Evolutionary conservation across 2,113 vertebrate species (phyloP).

Genomic region (Zapus hudsonius): DNA sequence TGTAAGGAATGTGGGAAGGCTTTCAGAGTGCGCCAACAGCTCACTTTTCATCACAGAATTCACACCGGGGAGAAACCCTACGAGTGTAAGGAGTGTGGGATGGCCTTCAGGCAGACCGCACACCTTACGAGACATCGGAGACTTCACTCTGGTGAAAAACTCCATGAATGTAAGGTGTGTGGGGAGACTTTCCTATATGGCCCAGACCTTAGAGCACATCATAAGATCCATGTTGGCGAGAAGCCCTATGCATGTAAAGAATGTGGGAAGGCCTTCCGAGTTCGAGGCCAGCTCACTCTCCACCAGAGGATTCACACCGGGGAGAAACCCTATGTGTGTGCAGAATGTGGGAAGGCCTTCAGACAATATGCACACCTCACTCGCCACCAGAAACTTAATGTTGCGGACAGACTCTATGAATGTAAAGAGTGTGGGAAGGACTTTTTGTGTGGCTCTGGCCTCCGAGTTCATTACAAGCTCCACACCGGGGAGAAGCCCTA

Average conservation of each 20-base stretch:
- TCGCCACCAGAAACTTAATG: conserved; percentile 82
- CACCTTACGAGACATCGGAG: conserved; percentile 76
- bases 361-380: conserved; percentile 76
- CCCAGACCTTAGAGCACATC: conserved; percentile 73
- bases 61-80: conserved; percentile 79
- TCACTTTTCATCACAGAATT: conserved; percentile 77
- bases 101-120: conserved; percentile 75
- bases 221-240: conserved; percentile 72
- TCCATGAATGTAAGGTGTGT: conserved; percentile 76
- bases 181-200: conserved; percentile 72
- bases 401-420: conserved; percentile 85
- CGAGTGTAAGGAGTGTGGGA: conserved; percentile 73
- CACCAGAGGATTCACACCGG: conserved; percentile 80
- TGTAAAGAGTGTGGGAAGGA: conserved; percentile 90
- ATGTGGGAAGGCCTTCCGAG: conserved; percentile 77
- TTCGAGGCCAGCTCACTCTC: conserved; percentile 74
- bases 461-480: conserved; percentile 84
- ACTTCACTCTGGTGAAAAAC: conserved; percentile 73
- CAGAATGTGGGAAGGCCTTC: conserved; percentile 78
- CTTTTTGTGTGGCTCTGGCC: conserved; percentile 87
- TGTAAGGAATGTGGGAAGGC: conserved; percentile 76
- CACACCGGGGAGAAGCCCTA: conserved; percentile 79
- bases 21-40: conserved; percentile 75
- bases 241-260: conserved; percentile 78
- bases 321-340: conserved; percentile 77